These are phyloP conservation scores for Pyrrhia umbra DNA, from an alignment of 2,888 invertebrate genomes.

Conservation along the genomic window DNA sequence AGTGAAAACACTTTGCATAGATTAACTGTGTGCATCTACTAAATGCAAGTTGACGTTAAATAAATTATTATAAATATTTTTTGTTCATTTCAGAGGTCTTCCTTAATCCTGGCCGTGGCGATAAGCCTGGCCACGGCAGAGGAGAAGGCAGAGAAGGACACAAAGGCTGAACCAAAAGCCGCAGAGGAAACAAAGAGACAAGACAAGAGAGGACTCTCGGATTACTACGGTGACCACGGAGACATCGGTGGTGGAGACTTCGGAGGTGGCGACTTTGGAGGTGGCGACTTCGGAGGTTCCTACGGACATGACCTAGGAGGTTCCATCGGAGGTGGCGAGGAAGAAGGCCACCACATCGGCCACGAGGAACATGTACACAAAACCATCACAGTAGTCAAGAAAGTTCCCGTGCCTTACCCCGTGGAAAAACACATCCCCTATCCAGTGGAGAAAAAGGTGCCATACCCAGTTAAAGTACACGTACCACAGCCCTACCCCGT, in stretches of 20 bases:
- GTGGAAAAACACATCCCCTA: constrained; percentile 92
- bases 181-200: constrained; percentile 88
- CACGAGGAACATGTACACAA: constrained; percentile 89
- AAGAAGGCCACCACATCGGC: constrained; percentile 59
- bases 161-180: constrained; percentile 84
- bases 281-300: constrained; percentile 70
- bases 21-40: background rate
- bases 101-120: constrained; percentile 89
- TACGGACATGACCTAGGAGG: constrained; percentile 66
- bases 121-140: constrained; percentile 90
- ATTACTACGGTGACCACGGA: constrained; percentile 84
- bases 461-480: constrained; percentile 91
- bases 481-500: constrained; percentile 93
- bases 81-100: constrained; percentile 81
- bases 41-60: background rate
- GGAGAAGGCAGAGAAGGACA: constrained; percentile 86
- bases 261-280: constrained; percentile 71
- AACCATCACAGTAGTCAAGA: constrained; percentile 92
- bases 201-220: constrained; percentile 89
- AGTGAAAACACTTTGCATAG: background rate
- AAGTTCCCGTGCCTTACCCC: constrained; percentile 93
- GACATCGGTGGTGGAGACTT: constrained; percentile 73
- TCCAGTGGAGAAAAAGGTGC: constrained; percentile 92
- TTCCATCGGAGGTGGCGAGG: constrained; percentile 63
- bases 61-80: constrained; percentile 14